These are phyloP conservation scores for Leucoptera coffeella DNA, from an alignment of 2,888 invertebrate genomes.

Conservation along the genomic window DNA sequence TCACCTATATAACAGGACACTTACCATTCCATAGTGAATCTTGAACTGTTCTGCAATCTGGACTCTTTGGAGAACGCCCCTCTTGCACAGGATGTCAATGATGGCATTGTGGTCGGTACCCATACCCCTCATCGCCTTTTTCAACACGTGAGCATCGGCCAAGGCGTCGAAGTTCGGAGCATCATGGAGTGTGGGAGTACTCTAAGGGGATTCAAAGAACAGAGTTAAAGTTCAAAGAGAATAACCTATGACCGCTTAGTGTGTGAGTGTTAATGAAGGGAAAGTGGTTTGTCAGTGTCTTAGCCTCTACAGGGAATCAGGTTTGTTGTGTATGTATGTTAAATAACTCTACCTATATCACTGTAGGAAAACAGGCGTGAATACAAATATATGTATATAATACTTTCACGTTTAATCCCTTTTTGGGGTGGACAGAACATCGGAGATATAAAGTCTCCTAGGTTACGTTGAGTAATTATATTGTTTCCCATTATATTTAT, in stretches of 20 bases:
- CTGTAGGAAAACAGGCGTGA: too few relatives aligned
- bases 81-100: slow-evolving; percentile 80
- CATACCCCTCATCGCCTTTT: slow-evolving; percentile 90
- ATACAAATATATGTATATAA: too few relatives aligned
- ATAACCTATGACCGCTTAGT: background rate
- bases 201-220: slow-evolving; percentile 58
- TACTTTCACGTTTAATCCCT: too few relatives aligned
- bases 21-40: slow-evolving; percentile 83
- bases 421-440: too few relatives aligned
- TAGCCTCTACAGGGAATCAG: too few relatives aligned
- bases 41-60: slow-evolving; percentile 90
- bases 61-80: slow-evolving; percentile 85
- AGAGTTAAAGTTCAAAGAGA: too few relatives aligned
- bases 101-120: slow-evolving; percentile 90
- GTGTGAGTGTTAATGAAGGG: background rate
- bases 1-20: slow-evolving; percentile 7
- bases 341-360: too few relatives aligned
- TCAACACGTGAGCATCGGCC: slow-evolving; percentile 75
- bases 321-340: too few relatives aligned
- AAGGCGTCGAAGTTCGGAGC: slow-evolving; percentile 82
- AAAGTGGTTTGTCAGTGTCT: too few relatives aligned
- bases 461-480: too few relatives aligned
- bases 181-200: slow-evolving; percentile 83
- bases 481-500: too few relatives aligned
- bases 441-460: too few relatives aligned